Base-by-base conservation (phyloP, 2,888 invertebrate genomes). In the Dromius quadrimaculatus region DNA sequence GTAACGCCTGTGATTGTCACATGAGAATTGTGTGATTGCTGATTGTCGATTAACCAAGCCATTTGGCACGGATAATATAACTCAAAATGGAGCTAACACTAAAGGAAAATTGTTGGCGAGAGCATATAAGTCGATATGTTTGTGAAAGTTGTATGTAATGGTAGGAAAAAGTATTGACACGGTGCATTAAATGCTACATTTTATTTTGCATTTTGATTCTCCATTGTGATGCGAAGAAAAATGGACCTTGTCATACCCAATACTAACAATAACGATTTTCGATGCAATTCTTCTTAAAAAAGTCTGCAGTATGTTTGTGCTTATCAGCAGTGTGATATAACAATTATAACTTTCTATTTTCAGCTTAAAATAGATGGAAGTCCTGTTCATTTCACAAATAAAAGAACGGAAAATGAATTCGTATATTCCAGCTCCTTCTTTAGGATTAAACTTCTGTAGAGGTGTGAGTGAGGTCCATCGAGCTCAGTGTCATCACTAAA, bases 401-500 rank as follows among this genome's bases (percentile, higher is more conserved):
- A n/a, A 36, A 36, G 36, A 36, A 11, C 8, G n/a, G 34, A 34
- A 34, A 6, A 34, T 34, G 1, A 2, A 34, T 34, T 34, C 8
- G 9, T 34, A 8, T 8, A 8, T 2, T 38, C n/a, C 1, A 15
- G 15, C 2, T 11, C 13, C 15, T 38, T 38, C 38, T 11, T 13
- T 15, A 2, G 57, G 5, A 57, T 57, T 57, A 57, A 57, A 43
- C 15, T 13, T 32, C 8, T n/a, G 13, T 13, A 28, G n/a, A 32
- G 34, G 57, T 47, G 45, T n/a, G 38, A 43, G 20, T 20, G 28
- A 43, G 17, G 50, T 54, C 28, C 50, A 54, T 54, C 50, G 50
- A 15, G 59, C 20, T 8, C 59, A n/a, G 59, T 36, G 59, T 59
- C 59, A 59, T 59, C 59, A 59, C 59, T 59, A 59, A 59, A 59